Percentiles rank a stretch among this genome's conserved stretches.
Conservation (phyloP, 2,888 invertebrate species). For the Drosophila demipolita region DNA sequence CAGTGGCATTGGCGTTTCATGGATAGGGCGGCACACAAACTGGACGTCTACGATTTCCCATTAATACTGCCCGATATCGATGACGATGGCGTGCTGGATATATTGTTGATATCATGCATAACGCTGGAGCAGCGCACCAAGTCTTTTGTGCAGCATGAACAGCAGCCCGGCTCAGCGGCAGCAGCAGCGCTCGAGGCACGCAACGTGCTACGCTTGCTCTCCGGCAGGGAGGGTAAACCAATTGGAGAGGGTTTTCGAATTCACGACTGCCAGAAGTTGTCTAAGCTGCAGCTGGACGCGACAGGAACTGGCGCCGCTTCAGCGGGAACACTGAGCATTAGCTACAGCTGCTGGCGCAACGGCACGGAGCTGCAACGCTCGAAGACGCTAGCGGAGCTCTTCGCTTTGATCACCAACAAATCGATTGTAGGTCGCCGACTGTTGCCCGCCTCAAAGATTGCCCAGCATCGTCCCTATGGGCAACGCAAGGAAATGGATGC, state of each 20-base stretch:
- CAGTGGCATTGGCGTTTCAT: conserved; percentile 86
- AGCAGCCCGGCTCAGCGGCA: conserved; percentile 36
- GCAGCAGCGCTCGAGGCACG: conserved; percentile 82
- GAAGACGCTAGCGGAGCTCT: conserved; percentile 85
- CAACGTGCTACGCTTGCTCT: conserved; percentile 89
- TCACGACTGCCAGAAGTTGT: conserved; percentile 87
- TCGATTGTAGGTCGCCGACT: conserved; percentile 81
- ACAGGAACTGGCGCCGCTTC: conserved; percentile 36
- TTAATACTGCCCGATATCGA: conserved; percentile 90
- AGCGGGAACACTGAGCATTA: conserved; percentile 73
- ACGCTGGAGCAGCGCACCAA: conserved; percentile 76
- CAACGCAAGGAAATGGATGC: conserved; percentile 87
- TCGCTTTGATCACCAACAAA: conserved; percentile 84
- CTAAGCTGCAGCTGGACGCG: conserved; percentile 86
- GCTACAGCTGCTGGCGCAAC: conserved; percentile 87
- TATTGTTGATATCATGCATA: conserved; percentile 87
- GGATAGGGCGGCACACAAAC: conserved; percentile 83
- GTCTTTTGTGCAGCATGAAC: conserved; percentile 58
- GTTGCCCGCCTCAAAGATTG: conserved; percentile 83
- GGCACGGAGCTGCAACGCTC: conserved; percentile 86
- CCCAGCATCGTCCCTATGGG: conserved; percentile 86
- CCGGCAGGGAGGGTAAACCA: conserved; percentile 89
- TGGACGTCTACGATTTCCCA: conserved; percentile 89
- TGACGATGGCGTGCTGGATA: conserved; percentile 89
- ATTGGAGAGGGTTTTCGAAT: conserved; percentile 88